Base-by-base conservation (phyloP, 53 echinoderm and acorn worm genomes). In the Holothuria leucospilota region DNA sequence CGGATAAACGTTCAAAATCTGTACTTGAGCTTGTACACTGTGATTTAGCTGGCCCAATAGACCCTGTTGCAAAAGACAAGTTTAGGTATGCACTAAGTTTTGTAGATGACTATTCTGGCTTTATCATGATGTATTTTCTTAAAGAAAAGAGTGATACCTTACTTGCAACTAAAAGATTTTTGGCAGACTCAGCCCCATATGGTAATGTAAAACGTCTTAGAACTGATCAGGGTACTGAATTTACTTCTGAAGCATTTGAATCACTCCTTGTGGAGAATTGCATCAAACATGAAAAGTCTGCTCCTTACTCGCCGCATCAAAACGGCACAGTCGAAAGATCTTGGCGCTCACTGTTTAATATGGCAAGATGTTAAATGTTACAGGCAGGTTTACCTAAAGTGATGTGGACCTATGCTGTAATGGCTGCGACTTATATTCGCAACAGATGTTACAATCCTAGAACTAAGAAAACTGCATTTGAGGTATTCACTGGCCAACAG, bases 11-110 rank as follows among this genome's bases (percentile, higher is more conserved):
- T 0, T 74, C 85, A 69, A 59, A 56, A 11, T 53, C 40, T 10
- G 52, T 66, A 51, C 30, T 90, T 25, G 86, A 90, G 29, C 69
- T 86, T 29, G 86, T 90, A 38, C 90, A 86, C 23, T 86, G 79
- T 71, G 90, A 90, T 62, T 28, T 90, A 39, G 86, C 90, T 5
- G 90, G 90, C 46, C 90, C 90, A 63, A 86, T 90, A 5, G 61
- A 79, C 3, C 56, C 79, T 3, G 23, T 24, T 13, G 77, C 90
- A 23, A 90, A 51, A 62, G 86, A 80, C 16, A 70, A 60, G 30
- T 90, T 85, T 23, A 15, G 53, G 59, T 89, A 89, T 62, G 89
- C 84, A 6, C 58, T 84, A 18, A 62, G 41, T 26, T 89, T 84
- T 49, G 68, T 83, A 5, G 89, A 85, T 85, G 89, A 89, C 56